Percentiles rank a stretch among this genome's conserved stretches.
Conservation (phyloP, 2,888 invertebrate species). For the Polyommatus icarus region DNA sequence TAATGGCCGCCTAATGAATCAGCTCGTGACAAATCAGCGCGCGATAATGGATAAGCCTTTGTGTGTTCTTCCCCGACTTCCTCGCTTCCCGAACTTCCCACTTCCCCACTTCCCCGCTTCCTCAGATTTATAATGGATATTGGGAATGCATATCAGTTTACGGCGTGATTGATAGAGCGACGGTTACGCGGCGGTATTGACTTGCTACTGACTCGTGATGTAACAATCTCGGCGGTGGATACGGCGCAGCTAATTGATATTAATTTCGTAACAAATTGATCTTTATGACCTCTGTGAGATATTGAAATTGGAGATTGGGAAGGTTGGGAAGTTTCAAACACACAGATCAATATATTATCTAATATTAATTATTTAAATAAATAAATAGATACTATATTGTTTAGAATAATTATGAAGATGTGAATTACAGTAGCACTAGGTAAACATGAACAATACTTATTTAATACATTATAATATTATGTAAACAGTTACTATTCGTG, state of each 20-base stretch:
- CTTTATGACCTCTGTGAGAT: background rate
- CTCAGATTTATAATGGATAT: conserved; percentile 38
- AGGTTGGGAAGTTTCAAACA: too few relatives aligned
- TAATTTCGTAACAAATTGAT: conserved; percentile 1
- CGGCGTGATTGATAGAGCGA: conserved; percentile 12
- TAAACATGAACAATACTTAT: too few relatives aligned
- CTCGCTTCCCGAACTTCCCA: conserved; percentile 7
- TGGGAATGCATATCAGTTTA: conserved; percentile 32
- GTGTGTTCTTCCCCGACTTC: conserved; percentile 37
- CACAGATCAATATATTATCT: too few relatives aligned
- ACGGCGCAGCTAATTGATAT: background rate
- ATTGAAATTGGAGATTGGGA: too few relatives aligned
- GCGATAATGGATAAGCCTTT: conserved; percentile 50
- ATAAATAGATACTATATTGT: too few relatives aligned
- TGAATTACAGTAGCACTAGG: too few relatives aligned
- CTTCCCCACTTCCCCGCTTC: conserved; percentile 21
- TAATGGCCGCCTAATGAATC: conserved; percentile 72
- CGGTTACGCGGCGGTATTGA: conserved; percentile 29
- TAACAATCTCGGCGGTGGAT: conserved; percentile 19
- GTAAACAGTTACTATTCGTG: too few relatives aligned
- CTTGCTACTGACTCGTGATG: conserved; percentile 33
- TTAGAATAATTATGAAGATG: too few relatives aligned
- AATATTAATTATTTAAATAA: too few relatives aligned
- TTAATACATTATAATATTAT: too few relatives aligned
- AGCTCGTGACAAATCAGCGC: conserved; percentile 71